Evolutionary conservation across 2,888 invertebrate genomes (phyloP).

Genomic region (Drosophila mulleri): DNA sequence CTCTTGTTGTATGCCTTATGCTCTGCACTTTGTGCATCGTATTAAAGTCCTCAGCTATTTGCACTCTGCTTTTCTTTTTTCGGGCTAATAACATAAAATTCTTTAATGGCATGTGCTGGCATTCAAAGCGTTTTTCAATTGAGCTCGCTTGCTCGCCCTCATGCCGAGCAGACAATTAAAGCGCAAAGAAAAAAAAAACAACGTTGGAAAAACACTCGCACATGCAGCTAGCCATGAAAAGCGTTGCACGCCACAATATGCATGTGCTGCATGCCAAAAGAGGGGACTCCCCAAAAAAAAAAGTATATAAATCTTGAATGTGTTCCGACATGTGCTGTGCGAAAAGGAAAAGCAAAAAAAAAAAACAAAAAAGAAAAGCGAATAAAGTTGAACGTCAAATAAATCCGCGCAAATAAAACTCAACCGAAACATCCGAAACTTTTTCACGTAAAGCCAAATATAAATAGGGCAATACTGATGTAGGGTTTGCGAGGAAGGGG

Average conservation of each 20-base stretch:
- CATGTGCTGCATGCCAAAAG: slow-evolving; percentile 15
- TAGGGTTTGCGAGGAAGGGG: background rate
- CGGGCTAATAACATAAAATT: slow-evolving; percentile 16
- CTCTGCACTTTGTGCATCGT: slow-evolving; percentile 15
- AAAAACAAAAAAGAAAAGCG: background rate
- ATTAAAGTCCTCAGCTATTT: background rate
- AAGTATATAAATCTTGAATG: slow-evolving; percentile 72
- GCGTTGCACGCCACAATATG: slow-evolving; percentile 48
- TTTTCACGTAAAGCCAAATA: slow-evolving; percentile 36
- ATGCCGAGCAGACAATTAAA: slow-evolving; percentile 59
- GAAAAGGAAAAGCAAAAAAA: background rate
- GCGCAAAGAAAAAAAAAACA: slow-evolving; percentile 7
- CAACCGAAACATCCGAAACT: slow-evolving; percentile 34
- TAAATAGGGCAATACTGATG: slow-evolving; percentile 36
- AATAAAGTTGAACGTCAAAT: slow-evolving; percentile 38
- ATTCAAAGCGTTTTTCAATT: slow-evolving; percentile 65
- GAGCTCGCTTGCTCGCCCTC: slow-evolving; percentile 15
- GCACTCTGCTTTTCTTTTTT: too few relatives aligned
- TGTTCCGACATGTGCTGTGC: slow-evolving; percentile 67
- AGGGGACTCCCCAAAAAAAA: background rate
- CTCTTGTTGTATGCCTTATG: slow-evolving; percentile 36
- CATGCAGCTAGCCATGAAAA: slow-evolving; percentile 71
- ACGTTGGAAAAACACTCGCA: slow-evolving; percentile 19
- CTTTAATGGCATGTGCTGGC: slow-evolving; percentile 37
- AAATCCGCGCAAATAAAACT: slow-evolving; percentile 50